Base-by-base conservation (phyloP, 2,113 vertebrate genomes). In the Oophaga pumilio region DNA sequence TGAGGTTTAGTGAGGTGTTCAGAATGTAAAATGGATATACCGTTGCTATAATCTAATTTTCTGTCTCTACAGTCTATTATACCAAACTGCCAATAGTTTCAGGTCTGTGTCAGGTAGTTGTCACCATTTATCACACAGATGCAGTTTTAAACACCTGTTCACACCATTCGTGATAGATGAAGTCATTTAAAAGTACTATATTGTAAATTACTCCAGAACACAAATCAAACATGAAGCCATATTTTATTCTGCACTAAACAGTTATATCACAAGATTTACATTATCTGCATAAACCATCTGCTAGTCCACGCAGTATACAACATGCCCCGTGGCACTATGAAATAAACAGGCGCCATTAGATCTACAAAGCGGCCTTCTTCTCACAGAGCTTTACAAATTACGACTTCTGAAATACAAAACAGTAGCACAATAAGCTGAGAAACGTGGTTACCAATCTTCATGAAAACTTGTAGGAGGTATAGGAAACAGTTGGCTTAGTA, bases 271-370 rank as follows among this genome's bases (percentile, higher is more conserved):
- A 57, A 60, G 78, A 50, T 74, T 74, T 74, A 74, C 71, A 80
- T 80, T 80, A 57, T 60, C 56, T 80, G 26, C 78, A 60, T 80
- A 80, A 80, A 80, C 56, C 57, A 80, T 80, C 78, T 60, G 57
- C 60, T 80, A 60, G 56, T 60, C 57, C 78, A 33, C 18, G 8
- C 10, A 60, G 12, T 80, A 60, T 43, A 80, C 78, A 80, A 60
- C 56, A 80, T 60, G 28, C 78, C 78, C 78, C 33, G 43, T 60
- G 56, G 78, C 78, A 80, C 26, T 60, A 80, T 33, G 57, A 60
- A 43, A 53, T 43, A 80, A 60, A 22, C 17, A 20, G 17, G 26
- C 78, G 20, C 28, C 56, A 80, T 59, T 43, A 80, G 15, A 60
- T 60, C 57, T 12, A 80, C 26, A 60, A 28, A 60, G 78, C 57